Evolutionary conservation across 2,888 invertebrate genomes (phyloP).

Genomic region (Drosophila pseudotakahashii): DNA sequence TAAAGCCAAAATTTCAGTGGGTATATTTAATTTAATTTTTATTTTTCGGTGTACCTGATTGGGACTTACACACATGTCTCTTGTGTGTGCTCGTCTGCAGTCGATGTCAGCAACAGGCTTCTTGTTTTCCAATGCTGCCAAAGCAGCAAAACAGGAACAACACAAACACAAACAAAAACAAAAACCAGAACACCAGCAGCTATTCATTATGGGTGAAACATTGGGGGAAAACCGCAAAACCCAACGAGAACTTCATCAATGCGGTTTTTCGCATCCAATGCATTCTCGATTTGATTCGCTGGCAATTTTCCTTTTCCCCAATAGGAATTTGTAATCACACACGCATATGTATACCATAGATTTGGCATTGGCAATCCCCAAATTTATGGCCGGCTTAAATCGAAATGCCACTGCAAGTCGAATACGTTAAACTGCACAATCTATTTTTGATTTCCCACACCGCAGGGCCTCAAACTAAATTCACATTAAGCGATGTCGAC

Average conservation of each 20-base stretch:
- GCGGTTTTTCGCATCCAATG: slow-evolving; percentile 39
- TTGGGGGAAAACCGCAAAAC: slow-evolving; percentile 29
- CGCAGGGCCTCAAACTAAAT: neutral
- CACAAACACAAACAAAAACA: slow-evolving; percentile 1
- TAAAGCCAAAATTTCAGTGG: too few relatives aligned
- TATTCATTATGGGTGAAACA: slow-evolving; percentile 55
- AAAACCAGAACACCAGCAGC: slow-evolving; percentile 27
- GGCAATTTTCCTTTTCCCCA: slow-evolving; percentile 13
- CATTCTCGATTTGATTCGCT: slow-evolving; percentile 48
- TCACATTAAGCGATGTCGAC: neutral
- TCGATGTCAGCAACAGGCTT: slow-evolving; percentile 63
- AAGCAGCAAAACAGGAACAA: slow-evolving; percentile 23
- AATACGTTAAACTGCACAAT: slow-evolving; percentile 14
- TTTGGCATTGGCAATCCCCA: slow-evolving; percentile 13
- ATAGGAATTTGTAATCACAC: slow-evolving; percentile 25
- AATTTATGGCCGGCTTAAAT: slow-evolving; percentile 29
- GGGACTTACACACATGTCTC: neutral
- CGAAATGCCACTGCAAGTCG: slow-evolving; percentile 22
- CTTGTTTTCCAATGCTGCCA: slow-evolving; percentile 20
- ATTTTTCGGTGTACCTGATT: neutral
- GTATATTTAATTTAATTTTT: neutral
- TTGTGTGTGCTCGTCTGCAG: slow-evolving; percentile 11
- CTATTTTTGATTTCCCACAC: slow-evolving; percentile 24
- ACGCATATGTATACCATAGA: slow-evolving; percentile 16
- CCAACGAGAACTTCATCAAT: slow-evolving; percentile 53